Percentiles rank a stretch among this genome's conserved stretches.
These are phyloP conservation scores for Piscicola geometra DNA, from an alignment of 2,888 invertebrate genomes.

Conservation along the genomic window DNA sequence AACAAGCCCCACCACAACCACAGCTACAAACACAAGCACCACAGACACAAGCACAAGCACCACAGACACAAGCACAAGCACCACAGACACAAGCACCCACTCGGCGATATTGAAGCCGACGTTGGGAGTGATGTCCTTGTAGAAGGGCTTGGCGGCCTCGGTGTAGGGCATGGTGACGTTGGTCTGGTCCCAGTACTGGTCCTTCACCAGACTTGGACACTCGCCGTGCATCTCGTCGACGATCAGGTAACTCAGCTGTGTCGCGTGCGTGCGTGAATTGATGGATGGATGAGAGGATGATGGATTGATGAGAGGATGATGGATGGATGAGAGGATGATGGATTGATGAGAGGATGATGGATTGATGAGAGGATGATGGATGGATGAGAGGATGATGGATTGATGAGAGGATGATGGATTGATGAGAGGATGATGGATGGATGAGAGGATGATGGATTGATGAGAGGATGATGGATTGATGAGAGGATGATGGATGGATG, in stretches of 20 bases:
- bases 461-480: not conserved
- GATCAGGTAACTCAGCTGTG: constrained; percentile 82
- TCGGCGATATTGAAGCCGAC: too few relatives aligned
- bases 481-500: not conserved
- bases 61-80: too few relatives aligned
- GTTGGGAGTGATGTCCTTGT: constrained; percentile 9
- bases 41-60: too few relatives aligned
- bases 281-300: not conserved
- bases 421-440: not conserved
- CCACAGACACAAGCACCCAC: too few relatives aligned
- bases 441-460: too few relatives aligned
- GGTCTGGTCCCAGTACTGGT: constrained; percentile 62
- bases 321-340: not conserved
- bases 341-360: not conserved
- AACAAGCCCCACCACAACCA: too few relatives aligned
- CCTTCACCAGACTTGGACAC: constrained; percentile 83
- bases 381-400: not conserved
- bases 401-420: not conserved
- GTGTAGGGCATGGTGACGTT: constrained; percentile 58
- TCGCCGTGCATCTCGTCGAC: constrained; percentile 89
- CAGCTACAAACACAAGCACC: too few relatives aligned
- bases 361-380: not conserved
- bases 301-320: too few relatives aligned
- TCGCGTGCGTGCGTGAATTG: not conserved
- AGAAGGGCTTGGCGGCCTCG: constrained; percentile 66